Percentiles rank a stretch among this genome's conserved stretches.
phyloP scores from a whole-genome alignment of 23 tunicate species.

The Halocynthia aurantium region DNA sequence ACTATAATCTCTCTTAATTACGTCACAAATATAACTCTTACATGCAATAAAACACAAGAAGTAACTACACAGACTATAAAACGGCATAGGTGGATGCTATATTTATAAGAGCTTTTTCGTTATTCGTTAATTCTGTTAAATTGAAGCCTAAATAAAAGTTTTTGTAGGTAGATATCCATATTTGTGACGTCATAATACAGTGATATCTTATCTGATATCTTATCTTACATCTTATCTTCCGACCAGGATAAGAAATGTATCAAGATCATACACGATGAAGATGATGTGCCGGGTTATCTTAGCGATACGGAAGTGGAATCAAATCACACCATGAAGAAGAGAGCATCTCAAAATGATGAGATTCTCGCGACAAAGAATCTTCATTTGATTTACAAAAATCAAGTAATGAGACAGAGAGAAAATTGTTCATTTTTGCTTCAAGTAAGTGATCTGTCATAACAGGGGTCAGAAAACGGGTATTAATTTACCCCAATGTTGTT shows the following conservation, averaged over 20 bases:
- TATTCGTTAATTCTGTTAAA: too few species aligned
- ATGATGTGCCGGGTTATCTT: background rate
- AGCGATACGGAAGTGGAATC: too few species aligned
- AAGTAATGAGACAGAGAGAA: conserved; percentile 1
- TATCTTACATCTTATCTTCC: background rate
- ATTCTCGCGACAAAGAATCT: background rate
- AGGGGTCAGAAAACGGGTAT: background rate
- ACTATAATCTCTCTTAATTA: too few species aligned
- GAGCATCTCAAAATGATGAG: background rate
- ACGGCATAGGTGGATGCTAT: too few species aligned
- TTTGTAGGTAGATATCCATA: too few species aligned
- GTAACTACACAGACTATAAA: too few species aligned
- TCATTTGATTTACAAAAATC: background rate
- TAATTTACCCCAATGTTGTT: background rate
- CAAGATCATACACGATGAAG: background rate
- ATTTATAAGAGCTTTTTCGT: too few species aligned
- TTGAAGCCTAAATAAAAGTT: too few species aligned
- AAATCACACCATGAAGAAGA: background rate
- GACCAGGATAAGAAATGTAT: conserved; percentile 2
- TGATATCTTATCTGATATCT: too few species aligned
- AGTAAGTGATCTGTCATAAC: background rate
- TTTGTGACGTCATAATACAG: background rate
- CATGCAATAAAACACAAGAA: too few species aligned
- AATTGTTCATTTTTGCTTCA: conserved; percentile 21
- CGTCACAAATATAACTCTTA: too few species aligned